Percentiles rank a stretch among this genome's conserved stretches.
phyloP scores from a whole-genome alignment of 2,888 invertebrate species.

The Margaritifera margaritifera region DNA sequence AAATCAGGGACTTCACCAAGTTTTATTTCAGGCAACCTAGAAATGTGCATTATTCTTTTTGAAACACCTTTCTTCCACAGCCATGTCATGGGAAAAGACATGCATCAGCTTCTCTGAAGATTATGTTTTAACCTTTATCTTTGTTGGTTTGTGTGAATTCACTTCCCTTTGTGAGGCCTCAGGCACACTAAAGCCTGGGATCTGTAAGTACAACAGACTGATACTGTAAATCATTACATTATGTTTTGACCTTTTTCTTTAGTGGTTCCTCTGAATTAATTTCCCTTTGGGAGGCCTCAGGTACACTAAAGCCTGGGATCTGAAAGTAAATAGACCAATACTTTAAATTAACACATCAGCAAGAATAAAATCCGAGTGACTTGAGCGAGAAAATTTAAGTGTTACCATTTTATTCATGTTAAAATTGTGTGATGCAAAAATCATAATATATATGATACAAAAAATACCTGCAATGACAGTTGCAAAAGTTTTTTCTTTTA shows the following conservation, averaged over 20 bases:
- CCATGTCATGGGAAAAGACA: too few species aligned
- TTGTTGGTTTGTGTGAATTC: constrained; percentile 33
- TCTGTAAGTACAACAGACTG: constrained; percentile 34
- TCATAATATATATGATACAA: too few species aligned
- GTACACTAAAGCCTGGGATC: constrained; percentile 61
- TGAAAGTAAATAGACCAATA: constrained; percentile 23
- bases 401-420: background rate
- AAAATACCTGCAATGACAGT: too few species aligned
- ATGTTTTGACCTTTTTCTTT: constrained; percentile 41
- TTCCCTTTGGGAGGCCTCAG: constrained; percentile 30
- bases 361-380: background rate
- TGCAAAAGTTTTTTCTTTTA: too few species aligned
- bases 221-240: background rate
- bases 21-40: too few species aligned
- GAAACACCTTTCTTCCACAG: too few species aligned
- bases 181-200: constrained; percentile 59
- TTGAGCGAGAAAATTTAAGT: background rate
- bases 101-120: too few species aligned
- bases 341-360: background rate
- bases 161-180: constrained; percentile 26
- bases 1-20: too few species aligned
- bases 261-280: constrained; percentile 34
- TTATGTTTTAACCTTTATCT: constrained; percentile 39
- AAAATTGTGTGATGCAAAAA: too few species aligned
- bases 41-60: too few species aligned